Evolutionary conservation across 2,113 vertebrate species (phyloP).

Genomic region (Anas platyrhynchos): DNA sequence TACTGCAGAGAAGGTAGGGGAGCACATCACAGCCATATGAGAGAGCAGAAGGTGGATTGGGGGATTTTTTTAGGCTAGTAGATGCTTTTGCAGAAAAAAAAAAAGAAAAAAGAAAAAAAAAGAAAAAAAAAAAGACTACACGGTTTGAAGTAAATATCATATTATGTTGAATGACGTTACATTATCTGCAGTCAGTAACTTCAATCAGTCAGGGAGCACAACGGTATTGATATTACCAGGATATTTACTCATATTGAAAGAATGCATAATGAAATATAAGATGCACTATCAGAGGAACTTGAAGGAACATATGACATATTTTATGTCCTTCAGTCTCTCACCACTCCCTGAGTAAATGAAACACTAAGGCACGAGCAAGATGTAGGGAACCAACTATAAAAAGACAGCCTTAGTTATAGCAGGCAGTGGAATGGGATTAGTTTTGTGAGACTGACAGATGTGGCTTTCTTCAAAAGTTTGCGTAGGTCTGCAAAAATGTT

Average conservation of each 20-base stretch:
- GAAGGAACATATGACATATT: not conserved
- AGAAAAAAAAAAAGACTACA: not conserved
- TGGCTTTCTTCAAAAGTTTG: not conserved
- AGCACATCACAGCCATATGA: not conserved
- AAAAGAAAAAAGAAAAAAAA: not conserved
- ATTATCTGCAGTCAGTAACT: not conserved
- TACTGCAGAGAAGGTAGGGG: not conserved
- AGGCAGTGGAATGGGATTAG: not conserved
- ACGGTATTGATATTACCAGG: not conserved
- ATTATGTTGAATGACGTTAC: not conserved
- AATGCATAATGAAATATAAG: not conserved
- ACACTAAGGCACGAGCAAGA: not conserved
- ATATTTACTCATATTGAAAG: not conserved
- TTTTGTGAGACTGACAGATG: not conserved
- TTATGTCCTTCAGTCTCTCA: not conserved
- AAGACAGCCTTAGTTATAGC: not conserved
- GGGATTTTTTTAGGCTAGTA: not conserved
- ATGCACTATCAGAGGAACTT: not conserved
- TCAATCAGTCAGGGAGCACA: not conserved
- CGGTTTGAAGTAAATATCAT: not conserved
- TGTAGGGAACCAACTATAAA: not conserved
- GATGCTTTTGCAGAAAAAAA: not conserved
- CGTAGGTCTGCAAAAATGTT: not conserved
- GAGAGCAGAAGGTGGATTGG: not conserved
- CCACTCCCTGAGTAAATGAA: not conserved